Evolutionary conservation across 2,797 vertebrate species (phyloP), one percentile per base, ranked within the genome.

Genomic region (Syngnathus rostellatus): DNA sequence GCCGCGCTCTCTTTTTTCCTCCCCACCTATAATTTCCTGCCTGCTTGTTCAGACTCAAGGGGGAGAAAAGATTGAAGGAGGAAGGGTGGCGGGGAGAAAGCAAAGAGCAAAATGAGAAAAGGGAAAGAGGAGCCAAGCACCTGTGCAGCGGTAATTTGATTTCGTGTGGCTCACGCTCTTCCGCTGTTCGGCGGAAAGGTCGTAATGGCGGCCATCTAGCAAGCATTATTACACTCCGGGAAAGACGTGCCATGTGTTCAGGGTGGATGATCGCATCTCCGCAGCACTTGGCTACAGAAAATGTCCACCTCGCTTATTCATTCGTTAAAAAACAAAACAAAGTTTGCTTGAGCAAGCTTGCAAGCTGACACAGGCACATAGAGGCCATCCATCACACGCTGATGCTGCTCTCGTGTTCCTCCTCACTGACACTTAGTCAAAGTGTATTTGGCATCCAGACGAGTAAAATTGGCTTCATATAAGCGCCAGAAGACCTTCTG

Each of bases 81-180:
- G 55, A 40, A 51, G 23, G 60, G 45, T 54, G 25, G 39, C 25
- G 21, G 8, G 63, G 57, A 63, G 73, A 31, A 23, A 48, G 16
- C 14, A 38, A n/a, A 50, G 23, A 45, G 40, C 63, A 3, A n/a
- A 70, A 65, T 66, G 70, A 74, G 68, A 68, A 69, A 66, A 78
- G 72, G 16, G 54, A 81, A 31, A 31, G 31, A 31, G 31, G 31
- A 31, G 31, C 31, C 31, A 31, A 72, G 71, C 75, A 77, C 76
- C 75, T 87, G 76, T 81, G 51, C 75, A 77, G 83, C 67, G 19
- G 77, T 89, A 87, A 87, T 89, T 89, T 86, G 76, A 88, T 89
- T 88, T 88, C 77, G 72, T 74, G 74, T 84, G 78, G 80, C 82
- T 87, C 75, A 45, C 76, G 79, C 80, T 73, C 73, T 84, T 75